Conservation (phyloP, 2,797 vertebrate species). For the Argya squamiceps region DNA sequence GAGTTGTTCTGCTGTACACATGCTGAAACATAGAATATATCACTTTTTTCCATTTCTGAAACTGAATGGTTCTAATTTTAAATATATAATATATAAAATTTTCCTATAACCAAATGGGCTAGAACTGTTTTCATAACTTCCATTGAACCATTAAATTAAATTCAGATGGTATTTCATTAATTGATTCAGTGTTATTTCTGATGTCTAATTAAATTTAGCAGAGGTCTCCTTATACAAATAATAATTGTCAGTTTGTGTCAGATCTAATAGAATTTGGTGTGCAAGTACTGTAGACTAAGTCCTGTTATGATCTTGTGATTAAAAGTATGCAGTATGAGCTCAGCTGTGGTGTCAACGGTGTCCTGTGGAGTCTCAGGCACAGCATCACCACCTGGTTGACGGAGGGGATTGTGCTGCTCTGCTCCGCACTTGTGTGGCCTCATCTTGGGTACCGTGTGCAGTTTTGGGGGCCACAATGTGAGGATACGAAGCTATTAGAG, state of each 20-base stretch:
- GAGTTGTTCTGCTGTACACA: background rate
- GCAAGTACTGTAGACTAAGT: background rate
- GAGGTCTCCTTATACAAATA: background rate
- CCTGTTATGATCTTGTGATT: background rate
- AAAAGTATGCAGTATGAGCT: background rate
- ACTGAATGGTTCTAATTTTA: background rate
- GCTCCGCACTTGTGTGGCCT: background rate
- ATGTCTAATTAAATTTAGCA: background rate
- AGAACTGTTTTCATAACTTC: background rate
- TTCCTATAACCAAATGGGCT: background rate
- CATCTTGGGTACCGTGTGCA: background rate
- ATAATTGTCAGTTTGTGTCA: background rate
- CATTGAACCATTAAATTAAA: conserved; percentile 6
- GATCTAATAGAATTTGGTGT: background rate
- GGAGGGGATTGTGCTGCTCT: too few species aligned
- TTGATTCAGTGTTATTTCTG: background rate
- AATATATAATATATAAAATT: background rate
- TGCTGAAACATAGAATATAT: background rate
- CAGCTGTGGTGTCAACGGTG: background rate
- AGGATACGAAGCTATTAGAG: background rate
- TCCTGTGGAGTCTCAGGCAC: too few species aligned
- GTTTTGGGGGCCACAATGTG: background rate
- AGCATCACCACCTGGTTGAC: background rate
- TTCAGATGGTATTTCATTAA: background rate
- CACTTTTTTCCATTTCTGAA: background rate